Evolutionary conservation across 2,888 invertebrate genomes (phyloP).

Genomic region (Galeopsomyia nigrocyanea): DNA sequence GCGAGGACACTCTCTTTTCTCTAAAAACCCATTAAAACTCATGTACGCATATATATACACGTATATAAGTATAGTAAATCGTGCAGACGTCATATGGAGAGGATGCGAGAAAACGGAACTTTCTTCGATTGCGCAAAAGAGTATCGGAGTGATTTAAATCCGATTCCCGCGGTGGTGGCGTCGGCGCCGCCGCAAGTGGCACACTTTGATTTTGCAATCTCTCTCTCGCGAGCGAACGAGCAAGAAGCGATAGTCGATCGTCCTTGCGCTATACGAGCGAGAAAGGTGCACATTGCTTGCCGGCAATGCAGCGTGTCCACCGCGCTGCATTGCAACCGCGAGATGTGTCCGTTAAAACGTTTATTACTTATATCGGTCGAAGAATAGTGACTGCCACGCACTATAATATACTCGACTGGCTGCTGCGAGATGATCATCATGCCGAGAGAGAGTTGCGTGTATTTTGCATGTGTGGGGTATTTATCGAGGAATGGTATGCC

Average conservation of each 20-base stretch:
- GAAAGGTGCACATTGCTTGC: background rate
- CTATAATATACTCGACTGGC: too few relatives aligned
- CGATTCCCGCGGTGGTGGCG: background rate
- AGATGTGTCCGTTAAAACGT: background rate
- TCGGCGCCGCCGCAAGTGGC: too few relatives aligned
- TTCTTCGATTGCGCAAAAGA: conserved; percentile 34
- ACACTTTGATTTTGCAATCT: too few relatives aligned
- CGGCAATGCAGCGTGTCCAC: conserved; percentile 4
- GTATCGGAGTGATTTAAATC: background rate
- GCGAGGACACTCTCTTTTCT: background rate
- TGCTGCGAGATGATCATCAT: too few relatives aligned
- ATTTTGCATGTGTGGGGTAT: too few relatives aligned
- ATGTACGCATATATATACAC: too few relatives aligned
- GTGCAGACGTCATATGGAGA: background rate
- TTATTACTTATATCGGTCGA: background rate
- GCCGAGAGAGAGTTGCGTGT: too few relatives aligned
- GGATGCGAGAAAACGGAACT: background rate
- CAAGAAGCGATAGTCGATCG: background rate
- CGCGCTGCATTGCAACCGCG: background rate
- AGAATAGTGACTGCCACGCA: too few relatives aligned
- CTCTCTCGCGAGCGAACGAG: too few relatives aligned
- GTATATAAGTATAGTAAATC: too few relatives aligned
- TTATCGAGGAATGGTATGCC: too few relatives aligned
- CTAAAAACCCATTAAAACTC: background rate
- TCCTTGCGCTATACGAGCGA: background rate